These are phyloP conservation scores for Polydrusus tereticollis DNA, from an alignment of 2,888 invertebrate genomes.

Conservation along the genomic window DNA sequence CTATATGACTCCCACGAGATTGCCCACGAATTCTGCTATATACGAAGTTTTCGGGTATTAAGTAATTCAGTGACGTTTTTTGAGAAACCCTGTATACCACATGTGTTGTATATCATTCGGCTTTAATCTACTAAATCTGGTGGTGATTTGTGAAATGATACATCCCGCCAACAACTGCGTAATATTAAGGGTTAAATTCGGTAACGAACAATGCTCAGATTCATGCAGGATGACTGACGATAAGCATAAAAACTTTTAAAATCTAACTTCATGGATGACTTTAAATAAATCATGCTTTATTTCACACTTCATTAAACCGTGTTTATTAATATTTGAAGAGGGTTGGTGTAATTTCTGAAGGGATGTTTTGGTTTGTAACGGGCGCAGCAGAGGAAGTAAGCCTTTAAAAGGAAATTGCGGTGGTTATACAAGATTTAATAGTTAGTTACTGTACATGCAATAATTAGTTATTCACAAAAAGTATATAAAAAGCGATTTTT, in stretches of 20 bases:
- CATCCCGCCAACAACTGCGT: neutral
- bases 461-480: too few relatives aligned
- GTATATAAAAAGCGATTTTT: too few relatives aligned
- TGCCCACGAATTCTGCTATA: too few relatives aligned
- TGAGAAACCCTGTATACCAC: neutral
- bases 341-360: slow-evolving; percentile 17
- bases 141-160: slow-evolving; percentile 29
- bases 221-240: slow-evolving; percentile 29
- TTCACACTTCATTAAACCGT: slow-evolving; percentile 47
- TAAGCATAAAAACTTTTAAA: slow-evolving; percentile 18
- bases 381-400: slow-evolving; percentile 22
- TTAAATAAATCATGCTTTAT: slow-evolving; percentile 37
- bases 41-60: too few relatives aligned
- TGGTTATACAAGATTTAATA: neutral
- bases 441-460: too few relatives aligned
- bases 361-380: slow-evolving; percentile 33
- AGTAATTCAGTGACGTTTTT: too few relatives aligned
- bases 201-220: neutral
- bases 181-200: neutral
- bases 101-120: slow-evolving; percentile 14
- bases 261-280: neutral
- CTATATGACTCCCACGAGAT: too few relatives aligned
- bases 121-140: slow-evolving; percentile 2
- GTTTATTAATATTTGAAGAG: slow-evolving; percentile 40
- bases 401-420: slow-evolving; percentile 22